Conservation (phyloP, 1,140 invertebrate species). For the Paracyclopina nana region DNA sequence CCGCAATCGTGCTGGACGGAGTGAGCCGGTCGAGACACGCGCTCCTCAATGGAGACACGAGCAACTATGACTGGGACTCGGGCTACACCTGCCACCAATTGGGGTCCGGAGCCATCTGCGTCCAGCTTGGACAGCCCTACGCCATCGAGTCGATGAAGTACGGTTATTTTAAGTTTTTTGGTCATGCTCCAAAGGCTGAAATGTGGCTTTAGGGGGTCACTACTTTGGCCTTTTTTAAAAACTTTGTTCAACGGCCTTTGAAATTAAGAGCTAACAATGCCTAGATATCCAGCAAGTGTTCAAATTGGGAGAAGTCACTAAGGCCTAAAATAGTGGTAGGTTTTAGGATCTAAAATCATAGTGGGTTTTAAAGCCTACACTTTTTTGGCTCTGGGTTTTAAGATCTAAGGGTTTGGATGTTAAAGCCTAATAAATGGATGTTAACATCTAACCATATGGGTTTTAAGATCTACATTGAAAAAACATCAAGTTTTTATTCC, state of each 20-base stretch:
- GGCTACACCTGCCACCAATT: slow-evolving; percentile 59
- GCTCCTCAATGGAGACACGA: slow-evolving; percentile 82
- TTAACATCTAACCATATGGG: too few relatives aligned
- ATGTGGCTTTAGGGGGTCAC: background rate
- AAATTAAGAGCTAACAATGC: background rate
- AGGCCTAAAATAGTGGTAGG: too few relatives aligned
- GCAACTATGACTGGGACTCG: slow-evolving; percentile 93
- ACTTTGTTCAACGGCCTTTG: background rate
- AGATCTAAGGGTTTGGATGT: too few relatives aligned
- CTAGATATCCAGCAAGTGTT: background rate
- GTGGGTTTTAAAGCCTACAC: too few relatives aligned
- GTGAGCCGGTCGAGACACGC: slow-evolving; percentile 75
- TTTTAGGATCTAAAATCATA: too few relatives aligned
- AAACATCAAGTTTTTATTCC: too few relatives aligned
- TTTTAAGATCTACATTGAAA: too few relatives aligned
- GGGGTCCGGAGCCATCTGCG: slow-evolving; percentile 75
- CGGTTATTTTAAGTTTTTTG: slow-evolving; percentile 17
- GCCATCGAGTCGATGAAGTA: slow-evolving; percentile 71
- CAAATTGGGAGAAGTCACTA: too few relatives aligned
- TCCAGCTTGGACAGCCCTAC: slow-evolving; percentile 91
- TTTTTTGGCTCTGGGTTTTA: too few relatives aligned
- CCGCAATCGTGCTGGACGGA: slow-evolving; percentile 84
- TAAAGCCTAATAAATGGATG: too few relatives aligned
- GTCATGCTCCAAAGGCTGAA: background rate
- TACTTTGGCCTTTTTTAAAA: background rate